A percentile compares a stretch with the other conserved stretches of the same genome.
Evolutionary conservation across 2,113 vertebrate species (phyloP).

Genomic region (Phylloscopus whistleri): DNA sequence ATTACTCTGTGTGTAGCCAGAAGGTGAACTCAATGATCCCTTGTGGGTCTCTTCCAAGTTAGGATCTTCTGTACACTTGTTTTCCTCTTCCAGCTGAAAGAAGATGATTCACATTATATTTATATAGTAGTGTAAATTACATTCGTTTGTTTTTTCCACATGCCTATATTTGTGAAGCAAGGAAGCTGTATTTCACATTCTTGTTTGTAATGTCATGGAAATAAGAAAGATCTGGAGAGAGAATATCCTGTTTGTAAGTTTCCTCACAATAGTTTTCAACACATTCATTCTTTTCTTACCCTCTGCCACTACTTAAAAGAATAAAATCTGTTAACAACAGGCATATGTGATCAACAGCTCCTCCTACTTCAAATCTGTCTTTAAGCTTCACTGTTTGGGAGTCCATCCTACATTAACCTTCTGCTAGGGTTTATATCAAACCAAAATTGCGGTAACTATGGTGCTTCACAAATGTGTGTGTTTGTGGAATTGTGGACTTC

Average conservation of each 20-base stretch:
- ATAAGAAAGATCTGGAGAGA: neutral
- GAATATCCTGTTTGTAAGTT: neutral
- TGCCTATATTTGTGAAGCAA: neutral
- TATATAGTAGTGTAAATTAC: neutral
- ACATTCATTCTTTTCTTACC: neutral
- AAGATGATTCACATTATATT: neutral
- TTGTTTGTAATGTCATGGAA: neutral
- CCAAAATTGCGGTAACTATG: neutral
- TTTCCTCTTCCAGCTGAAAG: neutral
- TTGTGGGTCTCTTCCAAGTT: neutral
- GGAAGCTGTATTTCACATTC: neutral
- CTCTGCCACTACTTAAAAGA: constrained; percentile 29
- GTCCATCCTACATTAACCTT: constrained; percentile 60
- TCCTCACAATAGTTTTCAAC: neutral
- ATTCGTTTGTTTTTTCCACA: neutral
- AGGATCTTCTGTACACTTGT: neutral
- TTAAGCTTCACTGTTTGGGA: constrained; percentile 33
- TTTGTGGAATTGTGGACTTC: neutral
- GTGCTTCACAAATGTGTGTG: neutral
- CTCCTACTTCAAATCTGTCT: constrained; percentile 65
- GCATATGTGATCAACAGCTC: constrained; percentile 56
- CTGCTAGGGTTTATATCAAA: constrained; percentile 43
- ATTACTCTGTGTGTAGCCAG: neutral
- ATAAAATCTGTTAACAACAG: constrained; percentile 53
- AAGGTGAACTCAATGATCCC: neutral